phyloP scores from a whole-genome alignment of 2,888 invertebrate species.

The Amorpha juglandis region DNA sequence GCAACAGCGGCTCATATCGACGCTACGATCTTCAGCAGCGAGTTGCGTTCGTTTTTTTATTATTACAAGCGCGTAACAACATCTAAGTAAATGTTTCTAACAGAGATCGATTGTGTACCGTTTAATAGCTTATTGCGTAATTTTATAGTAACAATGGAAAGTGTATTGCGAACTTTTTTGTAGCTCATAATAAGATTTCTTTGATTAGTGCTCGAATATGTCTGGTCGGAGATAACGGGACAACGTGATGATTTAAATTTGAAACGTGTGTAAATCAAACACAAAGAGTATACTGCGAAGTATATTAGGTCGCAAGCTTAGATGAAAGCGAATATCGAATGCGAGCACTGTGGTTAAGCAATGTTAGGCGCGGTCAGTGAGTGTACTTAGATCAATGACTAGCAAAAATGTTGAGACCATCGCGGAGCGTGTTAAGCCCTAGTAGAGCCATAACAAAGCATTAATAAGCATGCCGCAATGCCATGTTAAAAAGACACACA shows the following conservation, averaged over 20 bases:
- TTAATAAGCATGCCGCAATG: not conserved
- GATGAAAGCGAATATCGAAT: slow-evolving; percentile 9
- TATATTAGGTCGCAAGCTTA: not conserved
- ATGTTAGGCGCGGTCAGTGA: slow-evolving; percentile 18
- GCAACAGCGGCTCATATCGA: slow-evolving; percentile 60
- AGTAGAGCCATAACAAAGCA: no score
- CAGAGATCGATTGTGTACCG: slow-evolving; percentile 65
- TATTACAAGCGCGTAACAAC: slow-evolving; percentile 56
- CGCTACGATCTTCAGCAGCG: slow-evolving; percentile 56
- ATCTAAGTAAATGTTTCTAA: slow-evolving; percentile 67
- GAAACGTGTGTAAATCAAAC: slow-evolving; percentile 22
- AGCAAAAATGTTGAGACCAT: not conserved
- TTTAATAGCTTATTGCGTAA: slow-evolving; percentile 71
- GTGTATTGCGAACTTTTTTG: slow-evolving; percentile 49
- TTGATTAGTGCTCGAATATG: slow-evolving; percentile 7
- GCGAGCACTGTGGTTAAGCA: not conserved
- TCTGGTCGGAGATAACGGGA: not conserved
- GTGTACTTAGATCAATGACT: not conserved
- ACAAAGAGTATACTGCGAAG: not conserved
- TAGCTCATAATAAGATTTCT: slow-evolving; percentile 27
- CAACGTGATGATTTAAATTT: slow-evolving; percentile 19
- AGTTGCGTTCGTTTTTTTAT: slow-evolving; percentile 50
- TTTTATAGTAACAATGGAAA: slow-evolving; percentile 58
- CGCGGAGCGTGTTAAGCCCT: not conserved
- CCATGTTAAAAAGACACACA: not conserved